Base-by-base conservation (phyloP, 2,113 vertebrate genomes). In the Spizaetus ornatus region DNA sequence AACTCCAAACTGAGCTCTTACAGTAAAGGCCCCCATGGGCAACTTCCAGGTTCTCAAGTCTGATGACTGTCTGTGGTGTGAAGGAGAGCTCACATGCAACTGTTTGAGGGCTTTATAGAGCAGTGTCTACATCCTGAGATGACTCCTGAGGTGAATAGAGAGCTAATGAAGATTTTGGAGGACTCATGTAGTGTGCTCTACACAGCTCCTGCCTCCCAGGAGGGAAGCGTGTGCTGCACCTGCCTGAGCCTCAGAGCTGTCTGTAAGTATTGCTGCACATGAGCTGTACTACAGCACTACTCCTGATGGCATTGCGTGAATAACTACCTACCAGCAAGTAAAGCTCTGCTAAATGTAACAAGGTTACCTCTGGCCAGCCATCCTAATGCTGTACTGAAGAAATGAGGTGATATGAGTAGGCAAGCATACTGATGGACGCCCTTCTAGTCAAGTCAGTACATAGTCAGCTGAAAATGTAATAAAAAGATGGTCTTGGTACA, bases 21-120 rank as follows among this genome's bases (percentile, higher is more conserved):
- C 0, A 53, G 11, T 50, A 55, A 62, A 62, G 38, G 71, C 15
- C 8, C 32, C 23, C 56, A 36, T 0, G 0, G 47, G 55, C 59
- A 83, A 9, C 47, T 74, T 73, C 16, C 52, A 69, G 69, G 17
- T 40, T 88, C 43, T 95, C 40, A 25, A 36, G 34, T 13, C 50
- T 93, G 90, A 56, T 55, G 55, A 23, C 58, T 58, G 45, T 21
- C 29, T 71, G 38, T 63, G 38, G 17, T 81, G 38, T 0, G 10
- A 40, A 66, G 55, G 32, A 88, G 59, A 63, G 82, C 63, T 86
- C 31, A 23, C 0, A 4, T 25, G 27, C n/a, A 59, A 55, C 20
- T 6, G 5, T 58, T 10, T 32, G 86, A 85, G 88, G 91, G 91
- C 61, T 72, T 76, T 86, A 40, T 12, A 59, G 77, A 13, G 5